Evolutionary conservation across 1,140 invertebrate genomes (phyloP).

Genomic region (Tetramorium alpestre): DNA sequence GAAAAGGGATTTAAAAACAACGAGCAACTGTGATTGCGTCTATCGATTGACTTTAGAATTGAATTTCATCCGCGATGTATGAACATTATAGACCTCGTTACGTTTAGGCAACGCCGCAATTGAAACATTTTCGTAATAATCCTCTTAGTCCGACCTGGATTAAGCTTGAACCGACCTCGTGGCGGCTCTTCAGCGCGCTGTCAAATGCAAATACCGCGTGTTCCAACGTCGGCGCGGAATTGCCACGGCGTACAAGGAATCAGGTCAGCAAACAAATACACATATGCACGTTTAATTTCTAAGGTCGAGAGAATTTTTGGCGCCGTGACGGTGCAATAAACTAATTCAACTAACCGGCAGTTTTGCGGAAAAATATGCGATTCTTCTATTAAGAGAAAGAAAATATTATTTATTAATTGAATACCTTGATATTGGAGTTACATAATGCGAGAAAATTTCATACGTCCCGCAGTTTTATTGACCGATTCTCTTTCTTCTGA

Average conservation of each 20-base stretch:
- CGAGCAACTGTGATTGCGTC: neutral
- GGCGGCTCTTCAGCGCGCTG: constrained; percentile 68
- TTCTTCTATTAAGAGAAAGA: neutral
- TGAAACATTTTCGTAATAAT: constrained; percentile 81
- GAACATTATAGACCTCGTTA: constrained; percentile 27
- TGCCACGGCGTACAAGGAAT: constrained; percentile 53
- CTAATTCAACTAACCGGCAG: neutral
- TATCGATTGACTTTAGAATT: neutral
- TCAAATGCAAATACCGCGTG: constrained; percentile 75
- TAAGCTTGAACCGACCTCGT: constrained; percentile 75
- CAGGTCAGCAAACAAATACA: constrained; percentile 42
- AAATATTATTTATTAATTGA: neutral
- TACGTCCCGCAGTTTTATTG: neutral
- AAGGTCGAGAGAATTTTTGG: constrained; percentile 18
- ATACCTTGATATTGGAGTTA: neutral
- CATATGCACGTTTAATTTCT: constrained; percentile 3
- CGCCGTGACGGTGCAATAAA: neutral
- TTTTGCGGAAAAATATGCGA: neutral
- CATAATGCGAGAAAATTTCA: neutral
- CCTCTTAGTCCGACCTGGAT: constrained; percentile 79
- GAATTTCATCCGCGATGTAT: constrained; percentile 23
- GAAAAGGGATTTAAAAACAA: neutral
- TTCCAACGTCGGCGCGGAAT: constrained; percentile 61
- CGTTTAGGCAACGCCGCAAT: constrained; percentile 67
- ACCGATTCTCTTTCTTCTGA: neutral